Conservation (phyloP, 2,888 invertebrate genomes). For the Mesodorylaimus sp. region DNA sequence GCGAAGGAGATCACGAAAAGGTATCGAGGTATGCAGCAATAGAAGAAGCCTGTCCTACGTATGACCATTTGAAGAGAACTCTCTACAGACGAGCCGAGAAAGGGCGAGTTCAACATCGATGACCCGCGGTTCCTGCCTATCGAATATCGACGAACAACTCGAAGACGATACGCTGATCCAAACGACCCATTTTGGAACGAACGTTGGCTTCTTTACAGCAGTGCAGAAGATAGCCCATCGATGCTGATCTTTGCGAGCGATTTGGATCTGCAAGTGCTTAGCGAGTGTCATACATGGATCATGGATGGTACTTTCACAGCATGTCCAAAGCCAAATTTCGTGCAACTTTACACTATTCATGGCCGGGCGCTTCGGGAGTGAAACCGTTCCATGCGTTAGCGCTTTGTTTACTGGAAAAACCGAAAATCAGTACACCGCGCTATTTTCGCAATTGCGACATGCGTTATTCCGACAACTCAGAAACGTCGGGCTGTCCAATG, state of each 20-base stretch:
- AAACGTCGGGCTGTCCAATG: not conserved
- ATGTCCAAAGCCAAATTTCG: not conserved
- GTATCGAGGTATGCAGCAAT: too few relatives aligned
- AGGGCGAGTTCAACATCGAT: too few relatives aligned
- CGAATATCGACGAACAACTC: too few relatives aligned
- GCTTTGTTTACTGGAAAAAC: not conserved
- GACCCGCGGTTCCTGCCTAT: too few relatives aligned
- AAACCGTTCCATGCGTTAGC: not conserved
- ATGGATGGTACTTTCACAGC: conserved; percentile 3
- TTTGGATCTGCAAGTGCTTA: not conserved
- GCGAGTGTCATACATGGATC: not conserved
- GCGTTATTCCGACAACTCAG: not conserved
- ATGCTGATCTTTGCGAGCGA: not conserved
- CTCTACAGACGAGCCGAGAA: too few relatives aligned
- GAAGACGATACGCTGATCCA: not conserved
- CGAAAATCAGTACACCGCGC: too few relatives aligned
- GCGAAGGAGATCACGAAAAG: too few relatives aligned
- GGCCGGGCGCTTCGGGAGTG: not conserved
- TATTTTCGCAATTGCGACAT: not conserved
- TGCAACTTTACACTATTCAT: conserved; percentile 3
- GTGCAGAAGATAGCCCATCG: not conserved
- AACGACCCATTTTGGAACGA: not conserved
- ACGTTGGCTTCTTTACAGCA: conserved; percentile 1
- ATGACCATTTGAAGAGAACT: too few relatives aligned
- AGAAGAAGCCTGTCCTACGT: too few relatives aligned